These are phyloP conservation scores for Spisula solida DNA, from an alignment of 2,888 invertebrate genomes.

Conservation along the genomic window DNA sequence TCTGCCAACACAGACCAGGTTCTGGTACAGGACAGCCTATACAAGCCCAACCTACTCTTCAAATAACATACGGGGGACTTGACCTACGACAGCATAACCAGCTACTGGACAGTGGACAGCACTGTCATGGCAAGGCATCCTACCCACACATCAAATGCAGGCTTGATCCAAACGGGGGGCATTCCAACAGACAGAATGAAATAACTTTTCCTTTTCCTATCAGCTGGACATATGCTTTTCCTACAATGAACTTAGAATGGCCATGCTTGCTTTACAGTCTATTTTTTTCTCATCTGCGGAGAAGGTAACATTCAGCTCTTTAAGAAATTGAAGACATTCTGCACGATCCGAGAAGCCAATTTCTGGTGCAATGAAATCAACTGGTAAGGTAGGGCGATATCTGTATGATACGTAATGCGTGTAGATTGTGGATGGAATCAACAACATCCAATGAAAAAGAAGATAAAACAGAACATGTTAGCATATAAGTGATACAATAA, in stretches of 20 bases:
- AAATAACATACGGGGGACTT: not conserved
- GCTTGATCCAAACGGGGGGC: not conserved
- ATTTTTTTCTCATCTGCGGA: constrained; percentile 89
- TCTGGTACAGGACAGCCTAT: not conserved
- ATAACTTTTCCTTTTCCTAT: not conserved
- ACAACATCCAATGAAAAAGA: constrained; percentile 78
- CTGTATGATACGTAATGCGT: constrained; percentile 86
- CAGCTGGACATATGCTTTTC: constrained; percentile 12
- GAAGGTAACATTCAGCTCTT: constrained; percentile 92
- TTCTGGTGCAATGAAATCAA: constrained; percentile 95
- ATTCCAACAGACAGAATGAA: not conserved
- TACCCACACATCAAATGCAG: constrained; percentile 7
- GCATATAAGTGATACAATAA: constrained; percentile 13
- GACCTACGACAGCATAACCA: constrained; percentile 1
- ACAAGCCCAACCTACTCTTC: constrained; percentile 3
- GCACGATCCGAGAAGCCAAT: constrained; percentile 95
- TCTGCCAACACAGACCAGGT: not conserved
- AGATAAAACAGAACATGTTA: constrained; percentile 68
- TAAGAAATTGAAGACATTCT: constrained; percentile 96
- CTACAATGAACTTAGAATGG: constrained; percentile 56
- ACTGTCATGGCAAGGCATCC: not conserved
- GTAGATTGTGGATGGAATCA: constrained; percentile 65
- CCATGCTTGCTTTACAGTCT: constrained; percentile 93
- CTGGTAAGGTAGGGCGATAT: constrained; percentile 96
- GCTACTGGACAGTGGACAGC: not conserved